These are phyloP conservation scores for Parauchenoglanis punctatus DNA, from an alignment of 2,797 vertebrate species.

Conservation along the genomic window DNA sequence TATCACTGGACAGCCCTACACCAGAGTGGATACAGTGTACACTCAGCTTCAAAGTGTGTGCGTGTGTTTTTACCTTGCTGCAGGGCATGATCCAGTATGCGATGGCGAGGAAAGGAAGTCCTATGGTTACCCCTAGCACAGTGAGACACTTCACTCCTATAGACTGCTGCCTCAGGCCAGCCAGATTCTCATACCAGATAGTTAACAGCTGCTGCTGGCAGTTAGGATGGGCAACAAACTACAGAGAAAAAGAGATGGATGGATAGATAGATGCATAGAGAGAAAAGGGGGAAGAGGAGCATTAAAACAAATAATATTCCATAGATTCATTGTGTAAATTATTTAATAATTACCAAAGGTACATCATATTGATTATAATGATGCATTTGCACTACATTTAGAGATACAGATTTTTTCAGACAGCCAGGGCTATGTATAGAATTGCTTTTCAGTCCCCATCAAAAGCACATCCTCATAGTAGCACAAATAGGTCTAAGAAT, in stretches of 20 bases:
- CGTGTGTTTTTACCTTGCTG: slow-evolving; percentile 84
- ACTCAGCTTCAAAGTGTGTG: slow-evolving; percentile 2
- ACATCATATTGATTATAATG: neutral
- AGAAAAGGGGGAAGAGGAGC: neutral
- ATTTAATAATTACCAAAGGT: neutral
- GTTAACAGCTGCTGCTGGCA: slow-evolving; percentile 97
- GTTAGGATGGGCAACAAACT: slow-evolving; percentile 98
- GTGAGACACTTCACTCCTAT: slow-evolving; percentile 93
- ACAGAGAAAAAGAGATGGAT: slow-evolving; percentile 25
- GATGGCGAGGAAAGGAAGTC: slow-evolving; percentile 92
- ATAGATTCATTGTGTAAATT: neutral
- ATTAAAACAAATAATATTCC: neutral
- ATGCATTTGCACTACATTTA: neutral
- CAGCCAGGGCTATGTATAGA: neutral
- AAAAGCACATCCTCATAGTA: neutral
- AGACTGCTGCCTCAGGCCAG: slow-evolving; percentile 92
- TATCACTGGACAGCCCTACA: neutral
- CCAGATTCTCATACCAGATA: slow-evolving; percentile 98
- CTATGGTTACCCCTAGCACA: slow-evolving; percentile 90
- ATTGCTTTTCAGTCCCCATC: neutral
- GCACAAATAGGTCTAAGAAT: neutral
- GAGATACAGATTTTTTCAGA: neutral
- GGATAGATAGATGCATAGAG: neutral
- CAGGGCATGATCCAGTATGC: slow-evolving; percentile 97
- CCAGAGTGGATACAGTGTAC: neutral